phyloP scores from a whole-genome alignment of 2,797 vertebrate species.

The Pseudomugil gertrudae region DNA sequence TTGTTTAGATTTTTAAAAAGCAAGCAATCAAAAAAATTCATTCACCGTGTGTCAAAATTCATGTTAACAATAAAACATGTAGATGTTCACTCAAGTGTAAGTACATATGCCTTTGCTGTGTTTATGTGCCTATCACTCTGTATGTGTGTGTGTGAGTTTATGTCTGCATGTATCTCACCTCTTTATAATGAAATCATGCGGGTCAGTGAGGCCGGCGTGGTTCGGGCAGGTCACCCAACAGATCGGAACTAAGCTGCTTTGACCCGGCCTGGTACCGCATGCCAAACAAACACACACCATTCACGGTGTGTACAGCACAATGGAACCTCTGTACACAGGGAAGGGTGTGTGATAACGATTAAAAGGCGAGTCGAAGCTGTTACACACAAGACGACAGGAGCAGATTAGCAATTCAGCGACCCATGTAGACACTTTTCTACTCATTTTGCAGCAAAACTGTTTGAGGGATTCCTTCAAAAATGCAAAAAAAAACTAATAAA shows the following conservation, averaged over 20 bases:
- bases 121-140: not conserved
- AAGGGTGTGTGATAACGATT: constrained; percentile 44
- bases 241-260: constrained; percentile 85
- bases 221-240: constrained; percentile 80
- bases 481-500: constrained; percentile 25
- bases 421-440: constrained; percentile 37
- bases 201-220: constrained; percentile 77
- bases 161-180: constrained; percentile 69
- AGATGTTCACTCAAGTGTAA: constrained; percentile 23
- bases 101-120: constrained; percentile 23
- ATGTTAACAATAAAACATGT: not conserved
- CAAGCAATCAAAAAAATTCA: too few relatives aligned
- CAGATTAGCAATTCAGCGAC: constrained; percentile 18
- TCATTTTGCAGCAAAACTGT: constrained; percentile 39
- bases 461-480: constrained; percentile 39
- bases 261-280: constrained; percentile 79
- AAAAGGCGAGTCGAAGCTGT: constrained; percentile 28
- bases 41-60: too few relatives aligned
- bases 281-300: constrained; percentile 66
- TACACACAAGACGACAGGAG: constrained; percentile 1
- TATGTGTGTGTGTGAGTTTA: not conserved
- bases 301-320: constrained; percentile 59
- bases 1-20: too few relatives aligned
- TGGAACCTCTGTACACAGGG: constrained; percentile 50
- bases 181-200: constrained; percentile 83